Base-by-base conservation (phyloP, 2,113 vertebrate genomes). In the Dicaeum eximium region DNA sequence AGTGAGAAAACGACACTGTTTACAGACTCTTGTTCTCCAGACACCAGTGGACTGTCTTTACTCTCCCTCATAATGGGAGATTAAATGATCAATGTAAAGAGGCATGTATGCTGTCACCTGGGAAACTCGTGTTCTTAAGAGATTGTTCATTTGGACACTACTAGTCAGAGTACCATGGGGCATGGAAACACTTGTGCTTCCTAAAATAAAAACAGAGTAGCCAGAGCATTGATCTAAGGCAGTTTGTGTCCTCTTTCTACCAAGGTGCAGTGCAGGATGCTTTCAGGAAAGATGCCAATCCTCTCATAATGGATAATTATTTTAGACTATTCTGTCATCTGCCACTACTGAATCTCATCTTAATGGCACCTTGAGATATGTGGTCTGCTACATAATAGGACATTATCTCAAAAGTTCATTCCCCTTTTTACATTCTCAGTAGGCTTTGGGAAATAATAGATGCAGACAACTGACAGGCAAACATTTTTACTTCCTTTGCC, bases 221-320 rank as follows among this genome's bases (percentile, higher is more conserved):
- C 5, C 60, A 80, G 30, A 27, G 22, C 27, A 47, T 8, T 40
- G 27, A 61, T 51, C 33, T 84, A 81, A 84, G 33, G 35, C 25
- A 79, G 44, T 40, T 89, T 91, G 19, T 56, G 22, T 56, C 24
- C 24, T 91, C 69, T 56, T 88, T 89, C 73, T 67, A 60, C 53
- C 57, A 75, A 88, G 87, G 70, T 72, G 14, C 22, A 67, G 45
- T 25, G 30, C 28, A 64, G 33, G 44, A 60, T 71, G 77, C 19
- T 86, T 92, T 84, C 92, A 92, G 92, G 77, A 91, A 92, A 88
- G 48, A 50, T 85, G 78, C 61, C 87, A 95, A 37, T 11, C 14
- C 15, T 84, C 57, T 81, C 37, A 21, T 79, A 87, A 90, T 42
- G 45, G 70, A 27, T 69, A 82, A 95, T 94, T 83, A 67, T 82